phyloP scores from a whole-genome alignment of 1,140 invertebrate species.

The Nomia melanderi region DNA sequence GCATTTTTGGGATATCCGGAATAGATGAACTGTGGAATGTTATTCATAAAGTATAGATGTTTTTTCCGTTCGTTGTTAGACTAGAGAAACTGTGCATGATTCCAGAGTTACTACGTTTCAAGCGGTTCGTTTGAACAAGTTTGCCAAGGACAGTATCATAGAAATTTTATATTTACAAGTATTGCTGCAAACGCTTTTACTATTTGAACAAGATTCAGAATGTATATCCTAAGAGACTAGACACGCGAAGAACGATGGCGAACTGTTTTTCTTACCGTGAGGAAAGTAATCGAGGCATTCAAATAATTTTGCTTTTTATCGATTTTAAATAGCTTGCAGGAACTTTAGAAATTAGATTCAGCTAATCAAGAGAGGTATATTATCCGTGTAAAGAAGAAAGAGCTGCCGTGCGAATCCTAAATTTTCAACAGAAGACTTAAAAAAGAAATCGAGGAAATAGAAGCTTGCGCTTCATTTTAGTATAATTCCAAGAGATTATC shows the following conservation, averaged over 20 bases:
- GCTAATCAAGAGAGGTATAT: slow-evolving; percentile 47
- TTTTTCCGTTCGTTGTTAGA: slow-evolving; percentile 48
- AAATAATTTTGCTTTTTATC: slow-evolving; percentile 55
- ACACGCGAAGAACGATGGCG: not conserved
- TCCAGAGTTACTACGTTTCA: slow-evolving; percentile 25
- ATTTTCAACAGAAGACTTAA: slow-evolving; percentile 49
- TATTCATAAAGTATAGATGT: slow-evolving; percentile 45
- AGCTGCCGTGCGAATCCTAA: slow-evolving; percentile 49
- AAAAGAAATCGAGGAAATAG: slow-evolving; percentile 13
- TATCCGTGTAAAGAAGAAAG: slow-evolving; percentile 39
- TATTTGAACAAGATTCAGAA: slow-evolving; percentile 27
- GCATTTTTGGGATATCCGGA: slow-evolving; percentile 50
- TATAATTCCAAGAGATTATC: slow-evolving; percentile 57
- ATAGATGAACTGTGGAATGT: slow-evolving; percentile 31
- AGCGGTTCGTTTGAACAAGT: slow-evolving; percentile 19
- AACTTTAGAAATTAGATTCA: slow-evolving; percentile 39
- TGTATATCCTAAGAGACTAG: not conserved
- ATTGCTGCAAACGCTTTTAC: slow-evolving; percentile 28
- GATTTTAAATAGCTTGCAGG: slow-evolving; percentile 46
- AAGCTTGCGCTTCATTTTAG: slow-evolving; percentile 50
- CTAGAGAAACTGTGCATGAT: slow-evolving; percentile 48
- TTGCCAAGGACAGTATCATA: slow-evolving; percentile 35
- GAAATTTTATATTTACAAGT: slow-evolving; percentile 40
- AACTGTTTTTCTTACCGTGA: slow-evolving; percentile 28
- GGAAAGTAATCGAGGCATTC: slow-evolving; percentile 28